Conservation (phyloP, 2,797 vertebrate species). For the Babyrousa celebensis region DNA sequence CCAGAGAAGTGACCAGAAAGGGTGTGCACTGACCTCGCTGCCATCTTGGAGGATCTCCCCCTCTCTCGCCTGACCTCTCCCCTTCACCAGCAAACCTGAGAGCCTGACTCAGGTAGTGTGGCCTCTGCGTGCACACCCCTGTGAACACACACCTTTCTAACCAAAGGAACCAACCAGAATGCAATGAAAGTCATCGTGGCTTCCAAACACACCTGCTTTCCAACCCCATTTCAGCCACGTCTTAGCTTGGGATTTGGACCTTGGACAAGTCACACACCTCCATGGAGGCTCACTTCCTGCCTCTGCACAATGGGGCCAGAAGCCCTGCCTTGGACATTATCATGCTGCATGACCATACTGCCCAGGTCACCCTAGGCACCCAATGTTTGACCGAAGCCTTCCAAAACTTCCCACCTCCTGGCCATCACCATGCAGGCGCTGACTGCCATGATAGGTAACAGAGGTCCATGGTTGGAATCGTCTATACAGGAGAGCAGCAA, state of each 20-base stretch:
- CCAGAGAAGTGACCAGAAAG: not conserved
- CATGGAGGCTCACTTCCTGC: not conserved
- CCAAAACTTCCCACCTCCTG: not conserved
- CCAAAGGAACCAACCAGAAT: not conserved
- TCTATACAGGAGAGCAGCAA: not conserved
- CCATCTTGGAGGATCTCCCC: not conserved
- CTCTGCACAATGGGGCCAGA: not conserved
- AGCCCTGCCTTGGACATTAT: not conserved
- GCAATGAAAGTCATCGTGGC: not conserved
- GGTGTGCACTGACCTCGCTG: not conserved
- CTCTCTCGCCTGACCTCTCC: not conserved
- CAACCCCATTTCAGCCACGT: not conserved
- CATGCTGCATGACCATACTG: not conserved
- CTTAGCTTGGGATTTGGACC: not conserved
- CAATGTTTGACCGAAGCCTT: not conserved
- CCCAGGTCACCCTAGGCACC: not conserved
- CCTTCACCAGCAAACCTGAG: not conserved
- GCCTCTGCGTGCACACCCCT: not conserved
- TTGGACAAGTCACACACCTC: not conserved
- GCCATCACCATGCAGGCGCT: not conserved
- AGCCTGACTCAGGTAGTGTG: not conserved
- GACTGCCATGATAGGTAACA: not conserved
- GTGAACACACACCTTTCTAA: not conserved
- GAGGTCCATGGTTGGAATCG: not conserved
- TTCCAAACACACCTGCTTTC: conserved; percentile 10